These are phyloP conservation scores for Parochlus steinenii DNA, from an alignment of 2,888 invertebrate species.

Conservation along the genomic window DNA sequence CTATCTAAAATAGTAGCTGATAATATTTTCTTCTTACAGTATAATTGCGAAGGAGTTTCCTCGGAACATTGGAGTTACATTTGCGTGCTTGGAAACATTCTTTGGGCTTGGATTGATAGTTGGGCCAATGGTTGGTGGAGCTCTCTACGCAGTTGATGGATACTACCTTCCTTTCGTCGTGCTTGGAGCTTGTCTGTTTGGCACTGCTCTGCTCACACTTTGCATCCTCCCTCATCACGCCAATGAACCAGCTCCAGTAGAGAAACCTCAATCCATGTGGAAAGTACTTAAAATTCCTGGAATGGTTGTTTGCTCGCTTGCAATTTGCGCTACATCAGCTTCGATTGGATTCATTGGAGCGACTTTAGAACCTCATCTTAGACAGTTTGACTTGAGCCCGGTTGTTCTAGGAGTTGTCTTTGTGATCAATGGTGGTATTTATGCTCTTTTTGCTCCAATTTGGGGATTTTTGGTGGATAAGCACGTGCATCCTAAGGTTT, in stretches of 20 bases:
- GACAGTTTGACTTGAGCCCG: conserved; percentile 22
- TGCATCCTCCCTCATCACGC: conserved; percentile 49
- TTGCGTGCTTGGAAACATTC: conserved; percentile 73
- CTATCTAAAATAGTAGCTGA: too few species aligned
- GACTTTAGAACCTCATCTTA: conserved; percentile 74
- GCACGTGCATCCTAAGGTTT: conserved; percentile 45
- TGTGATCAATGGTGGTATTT: conserved; percentile 65
- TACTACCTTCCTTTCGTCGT: conserved; percentile 68
- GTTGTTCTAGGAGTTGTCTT: conserved; percentile 46
- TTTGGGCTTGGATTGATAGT: conserved; percentile 77
- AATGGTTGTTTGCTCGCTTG: conserved; percentile 48
- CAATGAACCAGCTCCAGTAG: conserved; percentile 36
- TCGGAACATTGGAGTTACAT: conserved; percentile 66
- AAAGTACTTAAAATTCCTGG: conserved; percentile 55
- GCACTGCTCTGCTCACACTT: conserved; percentile 58
- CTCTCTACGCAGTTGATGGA: conserved; percentile 61
- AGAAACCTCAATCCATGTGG: conserved; percentile 42
- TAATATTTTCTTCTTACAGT: too few species aligned
- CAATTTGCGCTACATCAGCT: conserved; percentile 60
- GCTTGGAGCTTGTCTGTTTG: conserved; percentile 54
- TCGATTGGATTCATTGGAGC: conserved; percentile 80
- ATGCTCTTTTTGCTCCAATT: conserved; percentile 58
- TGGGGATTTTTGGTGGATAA: conserved; percentile 73
- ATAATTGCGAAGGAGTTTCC: conserved; percentile 81
- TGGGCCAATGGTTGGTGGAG: conserved; percentile 80